Evolutionary conservation across 2,113 vertebrate genomes (phyloP).

Genomic region (Edolisoma coerulescens): DNA sequence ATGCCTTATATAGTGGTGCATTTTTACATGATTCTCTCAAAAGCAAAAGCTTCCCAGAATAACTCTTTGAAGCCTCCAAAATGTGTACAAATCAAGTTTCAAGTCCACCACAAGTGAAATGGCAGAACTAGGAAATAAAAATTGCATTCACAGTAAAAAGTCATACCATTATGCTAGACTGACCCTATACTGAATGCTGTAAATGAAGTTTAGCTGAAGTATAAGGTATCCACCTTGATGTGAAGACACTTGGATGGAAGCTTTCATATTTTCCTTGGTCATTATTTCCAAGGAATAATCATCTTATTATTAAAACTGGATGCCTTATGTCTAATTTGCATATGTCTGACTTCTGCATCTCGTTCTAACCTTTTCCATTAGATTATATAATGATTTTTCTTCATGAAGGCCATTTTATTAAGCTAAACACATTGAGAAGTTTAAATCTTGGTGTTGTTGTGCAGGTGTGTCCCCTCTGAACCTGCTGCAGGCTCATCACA

Average conservation of each 20-base stretch:
- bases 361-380: background rate
- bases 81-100: background rate
- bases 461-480: background rate
- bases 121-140: background rate
- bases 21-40: background rate
- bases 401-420: background rate
- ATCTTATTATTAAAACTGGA: background rate
- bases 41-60: background rate
- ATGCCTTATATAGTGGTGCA: no score
- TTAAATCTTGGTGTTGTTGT: background rate
- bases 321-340: background rate
- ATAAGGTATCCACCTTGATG: background rate
- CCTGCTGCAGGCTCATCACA: fast-evolving
- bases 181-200: background rate
- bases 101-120: background rate
- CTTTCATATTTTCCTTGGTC: background rate
- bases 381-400: background rate
- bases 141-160: background rate
- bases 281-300: background rate
- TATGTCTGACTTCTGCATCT: background rate
- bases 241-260: background rate
- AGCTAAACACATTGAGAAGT: background rate
- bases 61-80: background rate
- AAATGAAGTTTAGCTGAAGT: background rate
- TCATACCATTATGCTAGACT: background rate